phyloP scores from a whole-genome alignment of 2,888 invertebrate species.

The Physocephala rufipes region DNA sequence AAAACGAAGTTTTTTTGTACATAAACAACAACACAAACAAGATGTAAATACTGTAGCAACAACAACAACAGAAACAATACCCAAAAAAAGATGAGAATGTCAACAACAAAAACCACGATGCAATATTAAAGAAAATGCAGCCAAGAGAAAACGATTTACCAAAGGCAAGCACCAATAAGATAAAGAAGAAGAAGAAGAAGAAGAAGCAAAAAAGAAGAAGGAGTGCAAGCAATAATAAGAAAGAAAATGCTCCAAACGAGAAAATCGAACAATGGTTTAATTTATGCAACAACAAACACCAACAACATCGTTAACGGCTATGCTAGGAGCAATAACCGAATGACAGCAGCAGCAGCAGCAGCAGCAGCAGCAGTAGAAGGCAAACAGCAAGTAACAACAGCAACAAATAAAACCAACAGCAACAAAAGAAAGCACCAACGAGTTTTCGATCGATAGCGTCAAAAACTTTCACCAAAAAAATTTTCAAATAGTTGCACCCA shows the following conservation, averaged over 20 bases:
- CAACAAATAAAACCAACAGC: neutral
- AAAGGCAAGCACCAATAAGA: neutral
- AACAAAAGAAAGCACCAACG: neutral
- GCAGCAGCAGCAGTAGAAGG: constrained; percentile 1
- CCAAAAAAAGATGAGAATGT: neutral
- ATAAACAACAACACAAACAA: neutral
- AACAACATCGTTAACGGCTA: constrained; percentile 8
- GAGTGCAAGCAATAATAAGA: neutral
- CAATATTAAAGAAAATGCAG: constrained; percentile 5
- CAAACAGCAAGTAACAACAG: neutral
- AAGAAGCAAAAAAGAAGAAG: neutral
- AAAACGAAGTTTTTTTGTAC: no score
- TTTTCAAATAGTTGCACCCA: no score
- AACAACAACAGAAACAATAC: neutral
- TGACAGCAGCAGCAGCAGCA: neutral
- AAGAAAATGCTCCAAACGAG: neutral
- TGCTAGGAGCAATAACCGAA: neutral
- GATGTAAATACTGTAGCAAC: neutral
- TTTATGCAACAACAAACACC: constrained; percentile 16
- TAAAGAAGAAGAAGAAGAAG: neutral
- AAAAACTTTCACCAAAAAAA: constrained; percentile 12
- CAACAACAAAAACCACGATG: neutral
- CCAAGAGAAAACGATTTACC: neutral
- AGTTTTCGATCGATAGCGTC: neutral
- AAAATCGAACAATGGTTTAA: constrained; percentile 6